Conservation (phyloP, 2,888 invertebrate species). For the Poecilobothrus nobilitatus region DNA sequence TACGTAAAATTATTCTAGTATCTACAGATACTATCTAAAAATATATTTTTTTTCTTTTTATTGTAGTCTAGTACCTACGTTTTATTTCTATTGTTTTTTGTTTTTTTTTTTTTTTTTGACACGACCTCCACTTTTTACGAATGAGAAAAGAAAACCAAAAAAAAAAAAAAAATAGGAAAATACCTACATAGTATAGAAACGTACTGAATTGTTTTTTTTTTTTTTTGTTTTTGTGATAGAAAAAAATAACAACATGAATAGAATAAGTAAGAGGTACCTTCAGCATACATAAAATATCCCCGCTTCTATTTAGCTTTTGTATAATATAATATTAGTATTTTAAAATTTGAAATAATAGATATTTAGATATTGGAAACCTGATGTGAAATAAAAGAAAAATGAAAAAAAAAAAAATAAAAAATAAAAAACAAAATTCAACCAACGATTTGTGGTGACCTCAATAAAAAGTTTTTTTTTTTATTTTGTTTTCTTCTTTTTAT, state of each 20-base stretch:
- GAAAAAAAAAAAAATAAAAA: background rate
- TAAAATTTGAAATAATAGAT: background rate
- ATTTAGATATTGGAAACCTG: background rate
- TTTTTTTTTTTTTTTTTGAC: background rate
- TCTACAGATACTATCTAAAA: too few relatives aligned
- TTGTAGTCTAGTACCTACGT: background rate
- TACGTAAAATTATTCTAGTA: too few relatives aligned
- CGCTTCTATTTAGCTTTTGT: background rate
- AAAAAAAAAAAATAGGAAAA: background rate
- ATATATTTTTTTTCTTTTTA: too few relatives aligned
- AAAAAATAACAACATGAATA: background rate
- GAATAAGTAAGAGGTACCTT: conserved; percentile 1
- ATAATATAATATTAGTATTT: too few relatives aligned
- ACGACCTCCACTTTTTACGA: background rate
- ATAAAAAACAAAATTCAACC: background rate
- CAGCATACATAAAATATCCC: conserved; percentile 1
- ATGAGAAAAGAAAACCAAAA: background rate
- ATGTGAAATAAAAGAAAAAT: background rate
- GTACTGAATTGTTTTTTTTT: background rate
- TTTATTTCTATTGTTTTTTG: background rate
- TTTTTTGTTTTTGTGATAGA: background rate
- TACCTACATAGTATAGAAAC: background rate
- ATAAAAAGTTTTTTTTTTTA: background rate
- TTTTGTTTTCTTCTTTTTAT: too few relatives aligned
- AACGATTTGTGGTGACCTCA: conserved; percentile 6